Evolutionary conservation across 2,113 vertebrate genomes (phyloP), one percentile per base, ranked within the genome.

Genomic region (Aegithalos caudatus): DNA sequence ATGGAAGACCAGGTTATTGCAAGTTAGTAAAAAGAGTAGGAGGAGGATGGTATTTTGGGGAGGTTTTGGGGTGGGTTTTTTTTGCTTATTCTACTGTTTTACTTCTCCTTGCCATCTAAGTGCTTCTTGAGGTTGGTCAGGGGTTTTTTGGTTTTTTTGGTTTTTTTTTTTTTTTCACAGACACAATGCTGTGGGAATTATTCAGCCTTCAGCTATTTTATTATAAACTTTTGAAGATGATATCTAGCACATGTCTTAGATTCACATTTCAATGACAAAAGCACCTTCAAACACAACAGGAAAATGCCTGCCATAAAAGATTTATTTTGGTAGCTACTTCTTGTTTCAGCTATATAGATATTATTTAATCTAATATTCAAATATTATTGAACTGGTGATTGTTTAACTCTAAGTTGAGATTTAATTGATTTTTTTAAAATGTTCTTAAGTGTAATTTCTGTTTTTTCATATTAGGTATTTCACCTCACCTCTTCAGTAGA

Each of bases 181-280:
- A 18, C 15, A 25, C 11, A 71, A n/a, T 84, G 37, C 29, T 81
- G 24, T 54, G 22, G 61, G 78, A 79, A 56, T 89, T 94, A 89
- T 72, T 84, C 73, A 81, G 70, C 86, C 70, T 89, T 81, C 73
- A 50, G 78, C 61, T 87, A 42, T 86, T 74, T 74, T 80, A 56
- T n/a, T 60, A 40, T 74, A 77, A 70, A 60, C 60, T 71, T 81
- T 60, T 91, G 87, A 89, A 92, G 47, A 83, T 37, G 9, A 38
- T 35, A 53, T 42, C 56, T 67, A 86, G 21, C 2, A 4, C 15
- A 10, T 64, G 13, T n/a, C 31, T 69, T 66, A 58, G 37, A 6
- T 65, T 82, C 31, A 25, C 7, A 4, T 89, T 92, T 96, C 84
- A 94, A 81, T 89, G 87, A 87, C 65, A 91, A 86, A 72, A 71